These are phyloP conservation scores for Apaloderma vittatum DNA, from an alignment of 2,113 vertebrate genomes.

Conservation along the genomic window DNA sequence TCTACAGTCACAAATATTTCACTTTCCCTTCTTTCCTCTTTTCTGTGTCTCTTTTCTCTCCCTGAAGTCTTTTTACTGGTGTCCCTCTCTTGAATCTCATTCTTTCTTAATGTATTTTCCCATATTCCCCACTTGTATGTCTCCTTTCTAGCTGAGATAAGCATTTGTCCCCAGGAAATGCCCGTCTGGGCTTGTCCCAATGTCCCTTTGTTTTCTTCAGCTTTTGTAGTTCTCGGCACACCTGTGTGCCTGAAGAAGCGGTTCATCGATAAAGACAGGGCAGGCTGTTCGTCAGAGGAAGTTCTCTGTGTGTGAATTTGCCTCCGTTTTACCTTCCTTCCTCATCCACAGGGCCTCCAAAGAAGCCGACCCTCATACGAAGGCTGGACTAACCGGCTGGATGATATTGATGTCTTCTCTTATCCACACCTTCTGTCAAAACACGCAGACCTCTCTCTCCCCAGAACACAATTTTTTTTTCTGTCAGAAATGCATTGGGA, in stretches of 20 bases:
- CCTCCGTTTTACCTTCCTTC: background rate
- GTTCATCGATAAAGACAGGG: constrained; percentile 1
- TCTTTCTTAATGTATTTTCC: background rate
- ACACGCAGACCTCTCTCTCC: background rate
- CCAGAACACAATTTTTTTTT: background rate
- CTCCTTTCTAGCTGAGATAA: constrained; percentile 19
- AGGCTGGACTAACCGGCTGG: background rate
- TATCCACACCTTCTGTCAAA: background rate
- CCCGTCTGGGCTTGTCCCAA: constrained; percentile 36
- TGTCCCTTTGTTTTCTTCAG: constrained; percentile 24
- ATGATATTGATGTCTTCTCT: background rate
- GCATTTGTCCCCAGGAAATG: constrained; percentile 18
- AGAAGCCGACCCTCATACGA: background rate
- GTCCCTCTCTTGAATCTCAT: background rate
- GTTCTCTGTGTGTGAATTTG: background rate
- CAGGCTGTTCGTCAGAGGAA: background rate
- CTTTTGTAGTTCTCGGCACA: background rate
- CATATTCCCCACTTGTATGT: background rate
- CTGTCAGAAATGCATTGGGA: background rate
- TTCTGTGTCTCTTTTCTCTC: background rate
- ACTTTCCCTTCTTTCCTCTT: background rate
- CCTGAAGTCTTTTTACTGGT: background rate
- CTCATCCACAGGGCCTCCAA: background rate
- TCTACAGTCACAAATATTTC: background rate
- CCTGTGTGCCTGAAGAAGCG: constrained; percentile 51